Conservation (phyloP, 2,113 vertebrate species). For the Trogon surrucura region DNA sequence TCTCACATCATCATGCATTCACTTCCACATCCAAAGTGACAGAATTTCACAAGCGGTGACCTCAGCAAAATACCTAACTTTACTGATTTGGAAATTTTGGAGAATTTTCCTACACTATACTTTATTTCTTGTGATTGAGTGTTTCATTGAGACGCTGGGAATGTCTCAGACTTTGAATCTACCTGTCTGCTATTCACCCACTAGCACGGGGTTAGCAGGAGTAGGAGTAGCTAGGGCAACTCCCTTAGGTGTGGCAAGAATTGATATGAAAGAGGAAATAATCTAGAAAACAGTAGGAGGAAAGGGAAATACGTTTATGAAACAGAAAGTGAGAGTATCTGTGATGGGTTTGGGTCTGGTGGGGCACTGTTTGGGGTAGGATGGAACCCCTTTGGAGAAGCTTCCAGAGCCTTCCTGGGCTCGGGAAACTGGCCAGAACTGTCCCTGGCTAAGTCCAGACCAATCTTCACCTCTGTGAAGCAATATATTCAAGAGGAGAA, state of each 20-base stretch:
- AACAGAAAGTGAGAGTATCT: neutral
- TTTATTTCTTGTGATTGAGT: neutral
- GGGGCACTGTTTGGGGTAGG: too few relatives aligned
- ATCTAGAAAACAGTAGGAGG: neutral
- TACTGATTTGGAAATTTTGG: neutral
- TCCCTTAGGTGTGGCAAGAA: neutral
- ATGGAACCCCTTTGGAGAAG: too few relatives aligned
- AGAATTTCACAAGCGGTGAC: accelerated
- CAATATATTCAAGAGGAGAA: too few relatives aligned
- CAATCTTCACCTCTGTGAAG: too few relatives aligned
- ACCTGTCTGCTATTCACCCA: neutral
- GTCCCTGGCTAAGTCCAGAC: too few relatives aligned
- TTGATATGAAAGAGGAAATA: neutral
- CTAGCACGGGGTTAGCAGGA: neutral
- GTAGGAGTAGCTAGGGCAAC: neutral
- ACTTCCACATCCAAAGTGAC: neutral
- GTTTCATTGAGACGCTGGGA: neutral
- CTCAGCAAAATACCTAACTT: neutral
- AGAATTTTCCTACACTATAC: neutral
- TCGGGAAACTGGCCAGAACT: too few relatives aligned
- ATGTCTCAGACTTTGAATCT: neutral
- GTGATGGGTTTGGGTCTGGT: too few relatives aligned
- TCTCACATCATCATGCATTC: neutral
- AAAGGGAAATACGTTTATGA: neutral
- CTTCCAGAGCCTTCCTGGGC: too few relatives aligned